phyloP scores from a whole-genome alignment of 2,113 vertebrate genomes.

The Amazona vittata region DNA sequence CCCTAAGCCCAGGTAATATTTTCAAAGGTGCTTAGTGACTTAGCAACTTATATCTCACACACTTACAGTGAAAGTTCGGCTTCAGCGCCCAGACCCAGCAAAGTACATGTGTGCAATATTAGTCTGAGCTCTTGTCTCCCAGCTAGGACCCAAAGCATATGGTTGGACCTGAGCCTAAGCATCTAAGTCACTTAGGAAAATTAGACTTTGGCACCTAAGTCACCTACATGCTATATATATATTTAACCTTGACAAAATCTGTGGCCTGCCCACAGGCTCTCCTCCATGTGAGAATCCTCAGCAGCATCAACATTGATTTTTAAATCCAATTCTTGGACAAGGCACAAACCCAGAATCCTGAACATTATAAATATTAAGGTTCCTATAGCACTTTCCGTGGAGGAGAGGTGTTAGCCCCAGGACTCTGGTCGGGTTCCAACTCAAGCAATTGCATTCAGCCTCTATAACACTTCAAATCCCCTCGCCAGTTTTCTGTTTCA shows the following conservation, averaged over 20 bases:
- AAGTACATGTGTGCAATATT: neutral
- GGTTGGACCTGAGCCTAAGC: neutral
- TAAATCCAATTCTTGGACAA: neutral
- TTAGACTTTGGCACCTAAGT: neutral
- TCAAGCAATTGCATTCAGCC: neutral
- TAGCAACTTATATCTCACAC: neutral
- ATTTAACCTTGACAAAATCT: neutral
- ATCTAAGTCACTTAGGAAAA: neutral
- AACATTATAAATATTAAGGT: neutral
- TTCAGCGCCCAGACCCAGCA: neutral
- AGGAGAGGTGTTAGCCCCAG: constrained; percentile 31
- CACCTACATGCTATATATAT: neutral
- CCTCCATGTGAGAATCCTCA: neutral
- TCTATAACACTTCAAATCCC: neutral
- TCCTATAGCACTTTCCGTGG: neutral
- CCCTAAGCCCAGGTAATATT: neutral
- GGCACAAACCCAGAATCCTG: neutral
- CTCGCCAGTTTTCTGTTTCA: neutral
- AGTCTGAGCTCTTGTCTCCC: neutral
- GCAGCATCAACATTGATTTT: constrained; percentile 15
- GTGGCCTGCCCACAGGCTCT: neutral
- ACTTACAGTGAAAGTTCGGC: neutral
- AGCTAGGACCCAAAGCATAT: neutral
- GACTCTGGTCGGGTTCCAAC: neutral
- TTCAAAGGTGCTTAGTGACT: neutral